These are phyloP conservation scores for Synchiropus splendidus DNA, from an alignment of 2,113 vertebrate species.

Conservation along the genomic window DNA sequence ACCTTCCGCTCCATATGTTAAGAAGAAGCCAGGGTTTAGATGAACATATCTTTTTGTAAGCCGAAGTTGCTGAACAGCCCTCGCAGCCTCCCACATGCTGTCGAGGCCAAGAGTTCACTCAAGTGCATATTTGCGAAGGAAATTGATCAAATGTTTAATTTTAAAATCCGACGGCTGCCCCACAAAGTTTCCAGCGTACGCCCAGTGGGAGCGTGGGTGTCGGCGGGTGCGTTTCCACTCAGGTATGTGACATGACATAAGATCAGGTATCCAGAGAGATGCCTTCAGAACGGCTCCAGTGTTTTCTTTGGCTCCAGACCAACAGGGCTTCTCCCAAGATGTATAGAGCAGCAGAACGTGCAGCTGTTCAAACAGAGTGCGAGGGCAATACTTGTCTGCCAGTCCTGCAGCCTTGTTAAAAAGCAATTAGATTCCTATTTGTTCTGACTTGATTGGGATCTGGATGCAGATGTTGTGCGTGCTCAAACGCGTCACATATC, in stretches of 20 bases:
- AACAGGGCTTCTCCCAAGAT: constrained; percentile 48
- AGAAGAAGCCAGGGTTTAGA: too few relatives aligned
- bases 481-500: constrained; percentile 40
- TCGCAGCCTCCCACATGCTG: constrained; percentile 46
- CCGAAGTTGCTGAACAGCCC: constrained; percentile 31
- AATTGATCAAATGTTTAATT: constrained; percentile 40
- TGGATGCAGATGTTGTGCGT: constrained; percentile 59
- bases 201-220: constrained; percentile 1
- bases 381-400: constrained; percentile 41
- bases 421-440: constrained; percentile 67
- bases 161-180: constrained; percentile 27
- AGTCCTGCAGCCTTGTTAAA: constrained; percentile 68
- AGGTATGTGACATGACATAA: constrained; percentile 36
- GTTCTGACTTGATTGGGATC: constrained; percentile 64
- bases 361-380: constrained; percentile 70
- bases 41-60: too few relatives aligned
- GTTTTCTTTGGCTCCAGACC: constrained; percentile 55
- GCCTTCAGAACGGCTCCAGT: constrained; percentile 42
- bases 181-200: constrained; percentile 24
- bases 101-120: constrained; percentile 29
- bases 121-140: constrained; percentile 28
- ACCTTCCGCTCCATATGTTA: too few relatives aligned
- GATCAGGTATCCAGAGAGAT: constrained; percentile 51
- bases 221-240: constrained; percentile 11
- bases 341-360: constrained; percentile 41